phyloP scores from a whole-genome alignment of 2,888 invertebrate genomes.

The Unio pictorum region DNA sequence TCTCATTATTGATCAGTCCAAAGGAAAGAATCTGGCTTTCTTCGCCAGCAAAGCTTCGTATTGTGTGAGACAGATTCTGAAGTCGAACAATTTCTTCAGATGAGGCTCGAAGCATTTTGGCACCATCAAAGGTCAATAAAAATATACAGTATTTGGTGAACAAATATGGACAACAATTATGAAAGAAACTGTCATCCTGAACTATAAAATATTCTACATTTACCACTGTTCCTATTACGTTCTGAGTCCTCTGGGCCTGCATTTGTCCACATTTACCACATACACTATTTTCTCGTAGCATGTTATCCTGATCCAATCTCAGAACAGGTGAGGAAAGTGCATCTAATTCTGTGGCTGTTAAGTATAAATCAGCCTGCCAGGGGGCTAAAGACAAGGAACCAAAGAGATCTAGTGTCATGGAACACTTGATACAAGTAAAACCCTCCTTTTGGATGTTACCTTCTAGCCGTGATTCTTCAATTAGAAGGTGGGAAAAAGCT shows the following conservation, averaged over 20 bases:
- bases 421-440: conserved; percentile 31
- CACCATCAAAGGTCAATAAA: conserved; percentile 53
- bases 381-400: conserved; percentile 22
- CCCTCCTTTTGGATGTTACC: conserved; percentile 15
- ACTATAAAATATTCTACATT: conserved; percentile 50
- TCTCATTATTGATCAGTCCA: conserved; percentile 33
- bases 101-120: conserved; percentile 44
- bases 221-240: conserved; percentile 18
- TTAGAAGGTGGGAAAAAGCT: conserved; percentile 29
- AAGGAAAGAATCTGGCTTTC: conserved; percentile 41
- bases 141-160: conserved; percentile 50
- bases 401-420: conserved; percentile 38
- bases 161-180: conserved; percentile 44
- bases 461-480: conserved; percentile 26
- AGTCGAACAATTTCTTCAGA: conserved; percentile 43
- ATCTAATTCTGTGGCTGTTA: too few species aligned
- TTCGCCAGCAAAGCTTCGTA: conserved; percentile 40
- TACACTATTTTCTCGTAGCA: neutral
- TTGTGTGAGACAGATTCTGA: conserved; percentile 48
- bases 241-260: conserved; percentile 27
- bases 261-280: conserved; percentile 12
- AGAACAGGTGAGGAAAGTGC: too few species aligned
- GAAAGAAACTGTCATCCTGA: conserved; percentile 50
- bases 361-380: conserved; percentile 12
- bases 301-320: too few species aligned